Base-by-base conservation (phyloP, 2,113 vertebrate species). In the Pteruthius melanotis region DNA sequence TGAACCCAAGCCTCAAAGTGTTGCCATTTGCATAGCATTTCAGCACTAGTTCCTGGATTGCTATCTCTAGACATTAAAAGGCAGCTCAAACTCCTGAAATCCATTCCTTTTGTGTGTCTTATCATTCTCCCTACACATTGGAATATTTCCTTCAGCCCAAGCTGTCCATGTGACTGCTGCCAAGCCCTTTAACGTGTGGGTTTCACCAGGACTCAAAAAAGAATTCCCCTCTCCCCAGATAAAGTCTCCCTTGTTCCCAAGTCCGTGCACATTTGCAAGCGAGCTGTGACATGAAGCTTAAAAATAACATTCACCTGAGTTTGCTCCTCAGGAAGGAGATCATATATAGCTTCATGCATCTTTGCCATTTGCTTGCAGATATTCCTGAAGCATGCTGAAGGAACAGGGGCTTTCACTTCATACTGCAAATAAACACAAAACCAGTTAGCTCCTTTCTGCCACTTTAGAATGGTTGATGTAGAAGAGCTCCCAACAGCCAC, bases 351-450 rank as follows among this genome's bases (percentile, higher is more conserved):
- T 98, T 99, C 99, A 54, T 99, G 99, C 99, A 99, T 99, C 97
- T 99, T 99, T 17, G 98, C 98, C 98, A 99, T 99, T 96, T 99
- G 99, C 95, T 99, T 99, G 87, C 99, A 99, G 97, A 99, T 98
- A 94, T 99, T 99, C 79, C 99, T 98, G 98, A 99, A 99, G 96
- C 99, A 99, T 16, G 98, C 87, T 12, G 99, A 99, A 28, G 99
- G 99, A 98, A 99, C 99, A 6, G 99, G 99, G 57, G 99, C 99
- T 96, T 99, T 99, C 90, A 99, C 99, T 86, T 99, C 99, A 79
- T 99, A 99, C 99, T 99, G 98, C 28, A 70, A 97, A 80, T 64
- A 54, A 95, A 96, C 82, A 78, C 35, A 96, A 23, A 64, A 45
- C 5, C 24, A 15, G 49, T 95, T 74, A 95, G 91, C 24, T 69